Percentiles rank a stretch among this genome's conserved stretches.
These are phyloP conservation scores for Phenganax subtilis DNA, from an alignment of 92 coral and sea anemone genomes.

Conservation along the genomic window DNA sequence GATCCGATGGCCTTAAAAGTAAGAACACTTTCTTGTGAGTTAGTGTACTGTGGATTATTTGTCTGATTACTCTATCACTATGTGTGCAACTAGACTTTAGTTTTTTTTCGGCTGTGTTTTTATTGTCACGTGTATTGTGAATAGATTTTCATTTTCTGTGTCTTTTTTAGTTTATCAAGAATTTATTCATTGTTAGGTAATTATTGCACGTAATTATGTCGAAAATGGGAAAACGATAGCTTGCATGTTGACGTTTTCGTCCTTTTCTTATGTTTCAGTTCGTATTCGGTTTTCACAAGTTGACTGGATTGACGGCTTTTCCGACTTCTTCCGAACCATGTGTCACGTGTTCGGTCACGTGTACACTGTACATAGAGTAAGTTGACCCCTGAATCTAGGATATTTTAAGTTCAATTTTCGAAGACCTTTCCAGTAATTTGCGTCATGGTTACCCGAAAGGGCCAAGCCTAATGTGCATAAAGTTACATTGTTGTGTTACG, in stretches of 20 bases:
- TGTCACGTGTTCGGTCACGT: constrained; percentile 82
- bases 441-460: not conserved
- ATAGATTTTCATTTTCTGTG: not conserved
- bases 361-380: constrained; percentile 71
- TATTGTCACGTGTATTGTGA: no score
- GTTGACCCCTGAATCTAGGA: not conserved
- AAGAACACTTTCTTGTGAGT: not conserved
- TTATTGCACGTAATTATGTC: not conserved
- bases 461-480: no score
- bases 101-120: no score
- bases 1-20: no score
- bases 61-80: not conserved
- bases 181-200: constrained; percentile 35
- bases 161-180: constrained; percentile 26
- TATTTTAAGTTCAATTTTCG: not conserved
- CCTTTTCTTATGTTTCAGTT: constrained; percentile 41
- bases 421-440: not conserved
- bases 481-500: no score
- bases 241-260: not conserved
- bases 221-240: not conserved
- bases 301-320: constrained; percentile 63
- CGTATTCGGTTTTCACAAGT: constrained; percentile 70
- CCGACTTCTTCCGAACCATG: constrained; percentile 67
- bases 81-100: not conserved
- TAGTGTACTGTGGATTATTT: not conserved